Evolutionary conservation across 2,888 invertebrate species (phyloP).

Genomic region (Phortica magna): DNA sequence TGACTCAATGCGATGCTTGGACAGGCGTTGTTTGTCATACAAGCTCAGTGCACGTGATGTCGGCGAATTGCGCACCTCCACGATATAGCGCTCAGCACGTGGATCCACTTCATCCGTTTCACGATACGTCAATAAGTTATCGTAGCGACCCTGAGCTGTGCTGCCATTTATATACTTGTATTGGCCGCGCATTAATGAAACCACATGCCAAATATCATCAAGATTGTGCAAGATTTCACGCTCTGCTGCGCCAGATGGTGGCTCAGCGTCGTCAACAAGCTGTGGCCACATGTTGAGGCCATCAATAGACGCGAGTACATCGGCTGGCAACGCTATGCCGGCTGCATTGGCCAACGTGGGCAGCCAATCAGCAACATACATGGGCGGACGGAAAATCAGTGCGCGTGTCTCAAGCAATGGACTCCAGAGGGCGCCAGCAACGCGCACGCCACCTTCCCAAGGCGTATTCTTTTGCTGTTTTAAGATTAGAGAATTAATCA

Average conservation of each 20-base stretch:
- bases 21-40: slow-evolving; percentile 54
- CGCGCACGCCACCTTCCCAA: slow-evolving; percentile 92
- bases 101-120: slow-evolving; percentile 66
- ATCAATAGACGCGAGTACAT: slow-evolving; percentile 78
- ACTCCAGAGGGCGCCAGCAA: slow-evolving; percentile 87
- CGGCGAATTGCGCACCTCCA: slow-evolving; percentile 59
- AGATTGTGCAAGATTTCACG: slow-evolving; percentile 85
- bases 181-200: slow-evolving; percentile 60
- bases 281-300: slow-evolving; percentile 85
- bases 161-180: slow-evolving; percentile 76
- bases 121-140: slow-evolving; percentile 62
- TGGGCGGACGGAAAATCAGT: slow-evolving; percentile 82
- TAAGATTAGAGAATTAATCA: not conserved
- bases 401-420: slow-evolving; percentile 79
- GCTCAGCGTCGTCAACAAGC: slow-evolving; percentile 43
- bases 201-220: slow-evolving; percentile 80
- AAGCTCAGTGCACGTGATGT: slow-evolving; percentile 55
- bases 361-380: slow-evolving; percentile 91
- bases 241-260: slow-evolving; percentile 58
- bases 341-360: slow-evolving; percentile 82
- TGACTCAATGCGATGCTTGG: slow-evolving; percentile 44
- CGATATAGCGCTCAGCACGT: slow-evolving; percentile 58
- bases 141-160: slow-evolving; percentile 61
- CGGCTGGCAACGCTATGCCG: slow-evolving; percentile 57
- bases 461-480: slow-evolving; percentile 85